These are phyloP conservation scores for Oostethus manadensis DNA, from an alignment of 2,113 vertebrate genomes.

Conservation along the genomic window DNA sequence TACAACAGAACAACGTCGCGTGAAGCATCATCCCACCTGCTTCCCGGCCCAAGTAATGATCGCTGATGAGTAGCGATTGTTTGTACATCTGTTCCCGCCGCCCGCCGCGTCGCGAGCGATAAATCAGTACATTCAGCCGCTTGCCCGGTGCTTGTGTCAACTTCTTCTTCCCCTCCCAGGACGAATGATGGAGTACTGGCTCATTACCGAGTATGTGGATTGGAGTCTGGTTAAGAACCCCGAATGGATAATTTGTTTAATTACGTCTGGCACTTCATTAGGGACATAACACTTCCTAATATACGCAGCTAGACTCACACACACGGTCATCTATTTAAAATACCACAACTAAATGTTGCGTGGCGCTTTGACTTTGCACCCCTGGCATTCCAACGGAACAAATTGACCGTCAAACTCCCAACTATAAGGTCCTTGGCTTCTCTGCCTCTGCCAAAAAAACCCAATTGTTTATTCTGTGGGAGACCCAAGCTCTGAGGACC, in stretches of 20 bases:
- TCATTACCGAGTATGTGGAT: constrained; percentile 68
- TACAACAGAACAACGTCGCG: constrained; percentile 15
- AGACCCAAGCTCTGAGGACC: no score
- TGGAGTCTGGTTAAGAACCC: constrained; percentile 61
- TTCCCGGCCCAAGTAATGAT: constrained; percentile 42
- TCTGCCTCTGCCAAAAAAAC: no score
- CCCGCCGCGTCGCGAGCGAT: constrained; percentile 49
- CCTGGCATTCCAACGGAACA: no score
- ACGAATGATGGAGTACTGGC: constrained; percentile 48
- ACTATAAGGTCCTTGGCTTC: no score
- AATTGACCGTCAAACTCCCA: no score
- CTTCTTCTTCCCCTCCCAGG: constrained; percentile 45
- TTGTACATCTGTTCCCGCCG: constrained; percentile 16
- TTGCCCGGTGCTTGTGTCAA: constrained; percentile 34
- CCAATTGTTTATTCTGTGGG: no score
- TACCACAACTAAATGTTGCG: not conserved
- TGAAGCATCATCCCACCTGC: constrained; percentile 38
- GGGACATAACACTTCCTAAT: constrained; percentile 32
- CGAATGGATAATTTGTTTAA: constrained; percentile 71
- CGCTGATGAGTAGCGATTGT: constrained; percentile 41
- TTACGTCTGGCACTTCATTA: constrained; percentile 62
- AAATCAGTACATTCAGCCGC: constrained; percentile 50
- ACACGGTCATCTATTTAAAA: not conserved
- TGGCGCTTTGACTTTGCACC: no score
- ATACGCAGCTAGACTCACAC: constrained; percentile 9